Base-by-base conservation (phyloP, 2,113 vertebrate species). In the Lophochroa leadbeateri region DNA sequence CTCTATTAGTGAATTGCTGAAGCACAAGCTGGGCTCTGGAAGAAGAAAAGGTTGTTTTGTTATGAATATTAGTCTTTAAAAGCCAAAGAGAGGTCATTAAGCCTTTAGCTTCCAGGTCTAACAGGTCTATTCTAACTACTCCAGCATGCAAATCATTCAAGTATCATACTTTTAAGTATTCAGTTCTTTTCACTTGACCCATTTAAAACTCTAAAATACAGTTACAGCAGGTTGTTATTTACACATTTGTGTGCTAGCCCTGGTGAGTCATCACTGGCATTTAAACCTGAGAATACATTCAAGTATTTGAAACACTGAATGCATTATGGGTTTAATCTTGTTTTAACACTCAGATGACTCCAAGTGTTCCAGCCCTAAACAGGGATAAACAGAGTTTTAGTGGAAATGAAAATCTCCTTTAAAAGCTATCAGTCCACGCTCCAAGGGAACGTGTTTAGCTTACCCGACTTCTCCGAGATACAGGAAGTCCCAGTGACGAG, bases 401-500 rank as follows among this genome's bases (percentile, higher is more conserved):
- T 31, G 44, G 21, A 43, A 55, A 70, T 64, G 11, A 20, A 87
- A 63, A 44, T 41, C 57, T 65, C 77, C 61, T 77, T 96, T 89
- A 75, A 76, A 63, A 94, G 29, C 19, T 19, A 33, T 0, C 17
- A 84, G 28, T 74, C 61, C 80, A 78, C 55, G 41, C 50, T 35
- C 24, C 7, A 70, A n/a, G 70, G 71, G 68, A 81, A 95, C 13
- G 5, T 64, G 86, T 24, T 88, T 35, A 91, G 92, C 98, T 95
- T 98, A 99, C 99, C 98, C 98, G 99, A 97, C 98, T 99, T 97
- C 98, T 99, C 82, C 96, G 98, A 97, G 99, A 99, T 97, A 99
- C 98, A 98, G 98, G 98, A 92, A 99, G 98, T 97, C 98, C 99
- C 98, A 99, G 87, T 97, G 99, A 98, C 50, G 99, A 99, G 96